Conservation (phyloP, 2,797 vertebrate species). For the Argya squamiceps region DNA sequence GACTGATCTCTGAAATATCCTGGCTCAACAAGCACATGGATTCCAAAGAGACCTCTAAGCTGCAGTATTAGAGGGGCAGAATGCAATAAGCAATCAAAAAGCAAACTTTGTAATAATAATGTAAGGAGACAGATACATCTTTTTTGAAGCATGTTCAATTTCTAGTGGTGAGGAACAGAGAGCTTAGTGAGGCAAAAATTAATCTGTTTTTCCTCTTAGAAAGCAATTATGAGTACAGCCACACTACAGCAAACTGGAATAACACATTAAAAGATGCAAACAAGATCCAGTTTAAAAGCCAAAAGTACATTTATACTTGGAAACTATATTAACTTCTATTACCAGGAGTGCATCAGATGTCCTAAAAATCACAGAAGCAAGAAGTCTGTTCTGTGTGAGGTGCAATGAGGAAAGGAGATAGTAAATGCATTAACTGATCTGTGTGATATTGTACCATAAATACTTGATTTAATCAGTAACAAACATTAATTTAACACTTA, state of each 20-base stretch:
- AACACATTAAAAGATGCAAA: background rate
- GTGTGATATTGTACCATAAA: background rate
- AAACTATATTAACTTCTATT: background rate
- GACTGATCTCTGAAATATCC: background rate
- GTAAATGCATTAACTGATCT: background rate
- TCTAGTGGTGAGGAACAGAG: background rate
- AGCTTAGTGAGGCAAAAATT: background rate
- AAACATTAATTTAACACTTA: background rate
- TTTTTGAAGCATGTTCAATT: background rate
- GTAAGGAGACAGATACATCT: background rate
- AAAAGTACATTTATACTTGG: background rate
- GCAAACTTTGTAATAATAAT: background rate
- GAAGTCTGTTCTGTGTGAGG: background rate
- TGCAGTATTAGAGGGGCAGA: background rate
- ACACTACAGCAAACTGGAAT: background rate
- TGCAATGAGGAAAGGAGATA: background rate
- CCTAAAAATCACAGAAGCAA: background rate
- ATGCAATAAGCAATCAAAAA: background rate
- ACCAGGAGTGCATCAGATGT: background rate
- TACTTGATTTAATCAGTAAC: background rate
- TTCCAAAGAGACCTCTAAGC: background rate
- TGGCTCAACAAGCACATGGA: rapidly evolving
- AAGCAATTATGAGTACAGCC: background rate
- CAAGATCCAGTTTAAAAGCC: background rate
- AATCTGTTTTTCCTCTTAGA: background rate